These are phyloP conservation scores for Sclerodermus sp. DNA, from an alignment of 2,888 invertebrate species.

Conservation along the genomic window DNA sequence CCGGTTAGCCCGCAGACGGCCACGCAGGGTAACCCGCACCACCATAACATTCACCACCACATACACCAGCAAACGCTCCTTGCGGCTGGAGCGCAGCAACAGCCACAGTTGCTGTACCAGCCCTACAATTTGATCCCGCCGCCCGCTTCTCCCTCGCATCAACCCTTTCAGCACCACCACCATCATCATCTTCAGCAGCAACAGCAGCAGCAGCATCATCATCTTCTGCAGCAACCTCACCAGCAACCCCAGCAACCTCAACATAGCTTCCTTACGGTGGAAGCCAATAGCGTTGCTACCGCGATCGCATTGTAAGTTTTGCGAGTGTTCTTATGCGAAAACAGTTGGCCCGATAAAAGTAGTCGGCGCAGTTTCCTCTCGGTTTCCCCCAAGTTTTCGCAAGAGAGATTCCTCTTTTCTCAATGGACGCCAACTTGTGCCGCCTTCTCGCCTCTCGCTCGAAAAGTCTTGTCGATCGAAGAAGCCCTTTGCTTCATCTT, in stretches of 20 bases:
- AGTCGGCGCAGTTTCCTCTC: too few relatives aligned
- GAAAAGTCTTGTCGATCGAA: too few relatives aligned
- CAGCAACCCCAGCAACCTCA: conserved; percentile 13
- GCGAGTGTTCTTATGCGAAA: too few relatives aligned
- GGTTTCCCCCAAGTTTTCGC: too few relatives aligned
- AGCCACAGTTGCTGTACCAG: conserved; percentile 52
- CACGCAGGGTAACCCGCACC: conserved; percentile 51
- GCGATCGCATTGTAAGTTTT: conserved; percentile 40
- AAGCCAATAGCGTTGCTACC: conserved; percentile 30
- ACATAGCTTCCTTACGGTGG: conserved; percentile 32
- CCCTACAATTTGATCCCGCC: conserved; percentile 52
- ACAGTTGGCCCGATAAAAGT: too few relatives aligned
- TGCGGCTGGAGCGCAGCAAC: conserved; percentile 34
- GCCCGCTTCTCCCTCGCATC: conserved; percentile 28
- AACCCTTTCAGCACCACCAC: conserved; percentile 40
- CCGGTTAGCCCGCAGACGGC: conserved; percentile 57
- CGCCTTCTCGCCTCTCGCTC: too few relatives aligned
- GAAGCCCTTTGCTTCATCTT: too few relatives aligned
- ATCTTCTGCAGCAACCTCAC: conserved; percentile 7
- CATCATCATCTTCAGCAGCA: conserved; percentile 20
- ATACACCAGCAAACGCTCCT: conserved; percentile 40
- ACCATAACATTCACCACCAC: conserved; percentile 32
- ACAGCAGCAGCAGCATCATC: background rate
- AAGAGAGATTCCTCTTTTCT: too few relatives aligned
- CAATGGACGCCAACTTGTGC: too few relatives aligned